phyloP scores from a whole-genome alignment of 2,888 invertebrate species.

The Sarcophaga carnaria region DNA sequence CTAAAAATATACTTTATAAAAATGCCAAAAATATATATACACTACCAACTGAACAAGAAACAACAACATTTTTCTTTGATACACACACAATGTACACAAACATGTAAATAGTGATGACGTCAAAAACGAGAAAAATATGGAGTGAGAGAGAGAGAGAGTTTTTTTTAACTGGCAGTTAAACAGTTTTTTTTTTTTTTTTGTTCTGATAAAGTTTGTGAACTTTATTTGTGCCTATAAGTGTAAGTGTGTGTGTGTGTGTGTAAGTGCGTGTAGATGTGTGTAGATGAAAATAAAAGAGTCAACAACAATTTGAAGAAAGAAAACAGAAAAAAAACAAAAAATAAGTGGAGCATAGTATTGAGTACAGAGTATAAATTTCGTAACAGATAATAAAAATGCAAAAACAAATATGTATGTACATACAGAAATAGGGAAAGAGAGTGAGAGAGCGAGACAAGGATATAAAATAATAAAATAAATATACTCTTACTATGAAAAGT shows the following conservation, averaged over 20 bases:
- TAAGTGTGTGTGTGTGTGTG: not conserved
- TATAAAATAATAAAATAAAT: no score
- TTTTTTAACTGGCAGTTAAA: not conserved
- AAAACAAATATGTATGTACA: not conserved
- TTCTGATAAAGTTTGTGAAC: no score
- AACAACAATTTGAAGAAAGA: constrained; percentile 8
- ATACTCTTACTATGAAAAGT: not conserved
- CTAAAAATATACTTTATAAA: not conserved
- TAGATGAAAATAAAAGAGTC: not conserved
- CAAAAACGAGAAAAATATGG: not conserved
- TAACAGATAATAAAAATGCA: not conserved
- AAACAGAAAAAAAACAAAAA: constrained; percentile 13
- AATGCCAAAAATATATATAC: not conserved
- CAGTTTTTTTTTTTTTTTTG: not conserved
- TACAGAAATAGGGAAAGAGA: not conserved
- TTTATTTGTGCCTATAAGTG: no score
- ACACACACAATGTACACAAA: not conserved
- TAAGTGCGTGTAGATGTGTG: not conserved
- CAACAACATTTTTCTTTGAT: no score
- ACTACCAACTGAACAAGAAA: no score
- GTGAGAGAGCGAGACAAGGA: no score
- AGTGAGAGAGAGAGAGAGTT: not conserved
- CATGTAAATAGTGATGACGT: constrained; percentile 10
- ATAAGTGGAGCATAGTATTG: not conserved
- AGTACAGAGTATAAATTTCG: no score